Evolutionary conservation across 2,113 vertebrate species (phyloP).

Genomic region (Donacobius atricapilla): DNA sequence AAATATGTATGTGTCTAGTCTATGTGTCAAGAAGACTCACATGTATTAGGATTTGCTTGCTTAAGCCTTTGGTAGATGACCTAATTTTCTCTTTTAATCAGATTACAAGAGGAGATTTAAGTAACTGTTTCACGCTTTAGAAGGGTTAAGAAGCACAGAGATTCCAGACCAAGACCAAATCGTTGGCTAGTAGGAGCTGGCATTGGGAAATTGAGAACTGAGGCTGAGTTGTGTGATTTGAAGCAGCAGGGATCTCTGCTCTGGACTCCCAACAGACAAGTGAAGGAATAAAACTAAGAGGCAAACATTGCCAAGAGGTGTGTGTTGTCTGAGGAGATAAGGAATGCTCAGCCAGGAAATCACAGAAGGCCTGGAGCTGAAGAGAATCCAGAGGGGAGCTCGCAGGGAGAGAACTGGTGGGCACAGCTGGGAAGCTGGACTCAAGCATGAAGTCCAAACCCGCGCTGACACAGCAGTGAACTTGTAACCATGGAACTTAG

Average conservation of each 20-base stretch:
- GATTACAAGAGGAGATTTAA: not conserved
- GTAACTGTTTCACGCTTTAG: not conserved
- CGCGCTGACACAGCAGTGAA: not conserved
- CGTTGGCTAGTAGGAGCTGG: not conserved
- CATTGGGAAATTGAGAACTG: not conserved
- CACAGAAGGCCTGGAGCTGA: not conserved
- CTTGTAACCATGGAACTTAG: not conserved
- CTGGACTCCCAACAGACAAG: not conserved
- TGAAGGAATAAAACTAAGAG: not conserved
- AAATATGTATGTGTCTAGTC: conserved; percentile 43
- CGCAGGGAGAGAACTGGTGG: not conserved
- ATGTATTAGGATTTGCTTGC: conserved; percentile 15
- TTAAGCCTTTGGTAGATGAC: not conserved
- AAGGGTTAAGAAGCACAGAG: not conserved
- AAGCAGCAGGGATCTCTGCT: not conserved
- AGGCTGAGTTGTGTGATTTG: not conserved
- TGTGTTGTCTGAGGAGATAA: not conserved
- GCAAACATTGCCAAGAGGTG: not conserved
- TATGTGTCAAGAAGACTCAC: not conserved
- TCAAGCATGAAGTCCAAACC: fast-evolving
- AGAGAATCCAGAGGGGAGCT: not conserved
- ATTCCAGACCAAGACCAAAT: not conserved
- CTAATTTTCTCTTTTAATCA: conserved; percentile 18
- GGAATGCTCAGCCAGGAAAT: not conserved
- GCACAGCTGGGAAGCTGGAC: not conserved